Conservation (phyloP, 2,888 invertebrate genomes). For the Microdon myrmicae region DNA sequence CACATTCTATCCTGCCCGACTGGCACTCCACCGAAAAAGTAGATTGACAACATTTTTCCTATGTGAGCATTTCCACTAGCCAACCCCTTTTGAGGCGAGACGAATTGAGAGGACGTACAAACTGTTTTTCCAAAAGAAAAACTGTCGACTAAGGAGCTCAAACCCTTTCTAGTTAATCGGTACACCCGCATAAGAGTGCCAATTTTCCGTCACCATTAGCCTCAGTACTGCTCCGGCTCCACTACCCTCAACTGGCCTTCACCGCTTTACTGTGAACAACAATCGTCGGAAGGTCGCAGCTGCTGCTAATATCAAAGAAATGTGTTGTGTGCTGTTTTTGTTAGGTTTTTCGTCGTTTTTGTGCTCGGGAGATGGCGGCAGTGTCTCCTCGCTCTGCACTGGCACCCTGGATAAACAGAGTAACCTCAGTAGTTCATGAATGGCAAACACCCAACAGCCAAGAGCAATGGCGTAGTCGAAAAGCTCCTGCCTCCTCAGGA, state of each 20-base stretch:
- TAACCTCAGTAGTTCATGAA: constrained; percentile 52
- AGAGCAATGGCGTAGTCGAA: constrained; percentile 5
- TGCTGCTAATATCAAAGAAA: constrained; percentile 52
- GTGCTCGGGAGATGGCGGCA: constrained; percentile 33
- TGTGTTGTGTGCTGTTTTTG: constrained; percentile 49
- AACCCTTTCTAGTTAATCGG: constrained; percentile 43
- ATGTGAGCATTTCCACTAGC: constrained; percentile 18
- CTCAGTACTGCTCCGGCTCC: background rate
- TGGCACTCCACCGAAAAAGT: constrained; percentile 5
- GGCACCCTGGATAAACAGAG: constrained; percentile 42
- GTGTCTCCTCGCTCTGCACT: background rate
- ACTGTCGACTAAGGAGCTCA: constrained; percentile 6
- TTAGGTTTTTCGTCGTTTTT: constrained; percentile 41
- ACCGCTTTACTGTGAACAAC: constrained; percentile 5
- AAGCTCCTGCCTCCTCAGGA: constrained; percentile 34
- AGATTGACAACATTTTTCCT: constrained; percentile 41
- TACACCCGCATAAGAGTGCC: constrained; percentile 51
- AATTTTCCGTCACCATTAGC: constrained; percentile 32
- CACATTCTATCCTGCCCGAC: background rate
- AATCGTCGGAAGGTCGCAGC: constrained; percentile 47
- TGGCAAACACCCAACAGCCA: constrained; percentile 25
- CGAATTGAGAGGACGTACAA: constrained; percentile 10
- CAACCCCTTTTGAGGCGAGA: background rate
- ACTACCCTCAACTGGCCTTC: background rate
- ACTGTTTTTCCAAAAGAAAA: constrained; percentile 24